phyloP scores from a whole-genome alignment of 2,113 vertebrate genomes.

The Nothoprocta pentlandii region DNA sequence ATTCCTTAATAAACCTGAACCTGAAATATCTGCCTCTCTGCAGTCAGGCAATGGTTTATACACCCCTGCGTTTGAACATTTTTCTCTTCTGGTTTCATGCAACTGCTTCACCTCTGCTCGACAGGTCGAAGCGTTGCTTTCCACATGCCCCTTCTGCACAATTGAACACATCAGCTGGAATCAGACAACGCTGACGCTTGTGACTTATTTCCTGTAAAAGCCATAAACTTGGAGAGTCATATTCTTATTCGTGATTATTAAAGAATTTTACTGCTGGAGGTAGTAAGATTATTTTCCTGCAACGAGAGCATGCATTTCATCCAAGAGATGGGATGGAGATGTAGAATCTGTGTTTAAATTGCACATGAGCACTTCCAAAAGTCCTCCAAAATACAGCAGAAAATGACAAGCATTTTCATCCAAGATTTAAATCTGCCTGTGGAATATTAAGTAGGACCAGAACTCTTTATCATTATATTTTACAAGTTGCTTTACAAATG shows the following conservation, averaged over 20 bases:
- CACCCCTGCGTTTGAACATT: background rate
- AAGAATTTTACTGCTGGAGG: background rate
- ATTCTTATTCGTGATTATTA: background rate
- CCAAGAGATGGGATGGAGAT: background rate
- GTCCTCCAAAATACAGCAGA: background rate
- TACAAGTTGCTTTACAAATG: background rate
- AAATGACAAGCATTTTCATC: background rate
- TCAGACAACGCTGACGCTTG: background rate
- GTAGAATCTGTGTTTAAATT: background rate
- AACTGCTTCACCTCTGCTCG: background rate
- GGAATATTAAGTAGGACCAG: background rate
- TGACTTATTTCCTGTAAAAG: background rate
- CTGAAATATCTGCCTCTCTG: background rate
- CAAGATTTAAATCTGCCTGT: background rate
- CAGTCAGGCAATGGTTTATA: background rate
- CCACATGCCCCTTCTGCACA: background rate
- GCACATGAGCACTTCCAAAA: background rate
- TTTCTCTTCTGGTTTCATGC: background rate
- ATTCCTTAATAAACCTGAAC: background rate
- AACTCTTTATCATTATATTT: background rate
- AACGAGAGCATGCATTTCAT: background rate
- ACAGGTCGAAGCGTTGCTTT: background rate
- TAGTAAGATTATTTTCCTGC: background rate
- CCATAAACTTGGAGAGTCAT: background rate
- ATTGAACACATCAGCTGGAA: background rate